Evolutionary conservation across 1,140 invertebrate species (phyloP), one percentile per base, ranked within the genome.

Genomic region (Oryzaephilus surinamensis): DNA sequence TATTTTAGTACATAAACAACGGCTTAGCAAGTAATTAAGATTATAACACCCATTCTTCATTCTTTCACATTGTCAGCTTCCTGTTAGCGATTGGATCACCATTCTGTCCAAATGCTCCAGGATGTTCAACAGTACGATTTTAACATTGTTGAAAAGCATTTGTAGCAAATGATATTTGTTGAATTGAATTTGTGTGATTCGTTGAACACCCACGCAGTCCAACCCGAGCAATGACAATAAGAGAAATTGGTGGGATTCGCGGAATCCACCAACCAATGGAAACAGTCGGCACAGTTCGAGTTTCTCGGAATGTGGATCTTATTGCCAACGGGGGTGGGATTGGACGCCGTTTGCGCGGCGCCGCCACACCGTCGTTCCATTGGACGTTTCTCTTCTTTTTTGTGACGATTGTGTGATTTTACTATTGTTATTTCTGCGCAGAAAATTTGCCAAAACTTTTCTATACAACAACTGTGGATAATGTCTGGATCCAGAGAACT

Each of bases 161-260:
- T 3, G 8, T 5, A 14, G 27, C 14, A 39, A 32, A 31, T 39
- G 30, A 16, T 8, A 21, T 14, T 15, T 26, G 19, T 33, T 14
- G 20, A 32, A 41, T 35, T 35, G 26, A 19, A 32, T 26, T 27
- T 8, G 18, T 28, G 32, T 15, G 3, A 28, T 33, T 27, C 26
- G 11, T 23, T 27, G 32, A 36, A 43, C 46, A 42, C 46, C 35
- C 37, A 41, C 40, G 28, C 35, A 45, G 33, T 34, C 30, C 40
- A 45, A 40, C 43, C 46, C 46, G 43, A 36, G 45, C 48, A 54
- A 52, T 54, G 52, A 54, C 52, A 54, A 54, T 54, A 50, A 40
- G 46, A 51, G 52, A 54, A 54, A 54, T 54, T 54, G 38, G 44
- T 46, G 42, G 42, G 52, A 54, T 54, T 54, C 52, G 52, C 47